These are phyloP conservation scores for Dicroscelio sp. DNA, from an alignment of 2,888 invertebrate species.

Conservation along the genomic window DNA sequence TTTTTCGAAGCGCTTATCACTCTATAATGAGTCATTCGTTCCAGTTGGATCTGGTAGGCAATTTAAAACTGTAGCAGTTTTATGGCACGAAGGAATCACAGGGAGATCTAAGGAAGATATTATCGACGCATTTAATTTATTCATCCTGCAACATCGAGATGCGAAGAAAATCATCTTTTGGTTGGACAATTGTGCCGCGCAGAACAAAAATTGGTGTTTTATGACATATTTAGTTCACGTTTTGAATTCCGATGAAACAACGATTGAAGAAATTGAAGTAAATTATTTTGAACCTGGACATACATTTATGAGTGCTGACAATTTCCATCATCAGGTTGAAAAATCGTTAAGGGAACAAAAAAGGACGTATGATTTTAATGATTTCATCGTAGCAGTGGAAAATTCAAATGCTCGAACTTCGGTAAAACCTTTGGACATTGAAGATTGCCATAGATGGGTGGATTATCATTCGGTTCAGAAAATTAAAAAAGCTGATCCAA, in stretches of 20 bases:
- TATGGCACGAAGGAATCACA: constrained; percentile 40
- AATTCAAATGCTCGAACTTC: constrained; percentile 36
- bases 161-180: constrained; percentile 41
- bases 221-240: constrained; percentile 37
- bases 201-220: constrained; percentile 56
- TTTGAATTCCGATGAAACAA: neutral
- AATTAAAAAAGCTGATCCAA: neutral
- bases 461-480: constrained; percentile 43
- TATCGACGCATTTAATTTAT: constrained; percentile 6
- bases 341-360: constrained; percentile 54
- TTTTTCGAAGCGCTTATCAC: constrained; percentile 19
- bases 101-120: constrained; percentile 46
- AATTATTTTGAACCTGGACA: constrained; percentile 56
- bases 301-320: constrained; percentile 62
- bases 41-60: constrained; percentile 27
- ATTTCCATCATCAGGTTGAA: constrained; percentile 68
- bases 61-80: constrained; percentile 13
- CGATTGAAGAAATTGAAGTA: neutral
- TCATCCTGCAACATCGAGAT: constrained; percentile 1
- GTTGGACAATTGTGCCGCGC: constrained; percentile 54
- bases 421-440: neutral
- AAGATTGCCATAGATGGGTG: constrained; percentile 31
- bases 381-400: constrained; percentile 44
- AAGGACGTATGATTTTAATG: constrained; percentile 29
- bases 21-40: constrained; percentile 55